Evolutionary conservation across 1,140 invertebrate genomes (phyloP).

Genomic region (Drosophila kohkoa): DNA sequence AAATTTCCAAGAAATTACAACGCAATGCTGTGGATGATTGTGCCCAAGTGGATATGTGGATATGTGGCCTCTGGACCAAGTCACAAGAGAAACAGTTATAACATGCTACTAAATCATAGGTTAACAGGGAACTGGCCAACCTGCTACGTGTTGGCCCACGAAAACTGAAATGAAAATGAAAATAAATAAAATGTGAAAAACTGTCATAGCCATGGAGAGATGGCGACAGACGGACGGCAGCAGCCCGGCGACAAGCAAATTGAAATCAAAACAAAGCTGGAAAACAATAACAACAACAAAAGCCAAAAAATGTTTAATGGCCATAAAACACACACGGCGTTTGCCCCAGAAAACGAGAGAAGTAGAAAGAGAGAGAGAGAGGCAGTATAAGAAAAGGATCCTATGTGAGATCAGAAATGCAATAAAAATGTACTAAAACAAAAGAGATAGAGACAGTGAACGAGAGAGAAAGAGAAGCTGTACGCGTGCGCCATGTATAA

Average conservation of each 20-base stretch:
- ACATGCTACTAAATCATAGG: slow-evolving; percentile 80
- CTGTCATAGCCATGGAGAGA: slow-evolving; percentile 55
- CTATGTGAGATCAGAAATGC: slow-evolving; percentile 51
- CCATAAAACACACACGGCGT: slow-evolving; percentile 61
- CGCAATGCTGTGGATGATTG: slow-evolving; percentile 60
- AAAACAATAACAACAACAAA: slow-evolving; percentile 51
- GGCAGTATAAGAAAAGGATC: slow-evolving; percentile 38
- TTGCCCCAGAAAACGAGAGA: slow-evolving; percentile 12
- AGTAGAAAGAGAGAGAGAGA: slow-evolving; percentile 4
- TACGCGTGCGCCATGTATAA: slow-evolving; percentile 43
- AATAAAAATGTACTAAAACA: slow-evolving; percentile 71
- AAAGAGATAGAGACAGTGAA: slow-evolving; percentile 28
- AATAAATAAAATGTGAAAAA: slow-evolving; percentile 73
- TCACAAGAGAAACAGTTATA: slow-evolving; percentile 78
- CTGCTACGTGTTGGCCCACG: slow-evolving; percentile 68
- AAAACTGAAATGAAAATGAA: slow-evolving; percentile 52
- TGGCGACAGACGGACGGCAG: slow-evolving; percentile 22
- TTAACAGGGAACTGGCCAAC: slow-evolving; percentile 57
- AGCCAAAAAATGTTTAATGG: slow-evolving; percentile 68
- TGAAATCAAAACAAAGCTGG: slow-evolving; percentile 73
- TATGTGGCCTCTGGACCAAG: slow-evolving; percentile 33
- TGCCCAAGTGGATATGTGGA: slow-evolving; percentile 32
- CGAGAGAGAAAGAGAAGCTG: slow-evolving; percentile 1
- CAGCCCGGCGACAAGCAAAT: slow-evolving; percentile 61
- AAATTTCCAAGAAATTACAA: slow-evolving; percentile 83